Percentiles rank a stretch among this genome's conserved stretches.
Evolutionary conservation across 2,888 invertebrate genomes (phyloP).

Genomic region (Macaria liturata): DNA sequence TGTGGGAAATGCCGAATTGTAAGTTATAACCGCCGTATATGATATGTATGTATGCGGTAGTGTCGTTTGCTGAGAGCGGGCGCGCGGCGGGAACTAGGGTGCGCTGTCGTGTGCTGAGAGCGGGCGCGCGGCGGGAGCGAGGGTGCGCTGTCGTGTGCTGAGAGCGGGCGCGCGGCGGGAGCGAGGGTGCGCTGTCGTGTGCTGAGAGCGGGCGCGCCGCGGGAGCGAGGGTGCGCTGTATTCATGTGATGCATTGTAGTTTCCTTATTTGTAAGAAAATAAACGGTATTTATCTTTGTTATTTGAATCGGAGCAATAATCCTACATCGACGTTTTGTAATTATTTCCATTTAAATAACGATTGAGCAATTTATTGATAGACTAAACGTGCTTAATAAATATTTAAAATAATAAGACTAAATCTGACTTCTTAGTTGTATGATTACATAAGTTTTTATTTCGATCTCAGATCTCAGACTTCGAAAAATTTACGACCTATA

Average conservation of each 20-base stretch:
- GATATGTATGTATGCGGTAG: too few species aligned
- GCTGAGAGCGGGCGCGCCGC: conserved; percentile 1
- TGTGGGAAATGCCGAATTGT: too few species aligned
- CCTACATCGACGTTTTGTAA: conserved; percentile 18
- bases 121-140: conserved; percentile 3
- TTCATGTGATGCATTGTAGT: conserved; percentile 19
- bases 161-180: conserved; percentile 4
- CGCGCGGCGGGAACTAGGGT: too few species aligned
- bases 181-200: background rate
- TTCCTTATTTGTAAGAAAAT: conserved; percentile 13
- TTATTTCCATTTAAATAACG: conserved; percentile 9
- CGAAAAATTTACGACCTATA: too few species aligned
- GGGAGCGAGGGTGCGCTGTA: conserved; percentile 2
- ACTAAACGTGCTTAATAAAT: conserved; percentile 1
- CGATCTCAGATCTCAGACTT: too few species aligned
- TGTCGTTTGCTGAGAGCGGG: too few species aligned
- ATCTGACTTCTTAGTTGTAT: background rate
- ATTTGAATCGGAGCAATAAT: conserved; percentile 6
- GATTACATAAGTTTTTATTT: too few species aligned
- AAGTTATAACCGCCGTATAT: too few species aligned
- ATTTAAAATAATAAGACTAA: background rate
- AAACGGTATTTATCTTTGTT: conserved; percentile 6
- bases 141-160: background rate
- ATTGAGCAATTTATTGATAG: conserved; percentile 16
- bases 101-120: background rate